A percentile compares a stretch with the other conserved stretches of the same genome.
phyloP scores from a whole-genome alignment of 2,113 vertebrate species.

The Dryoscopus gambensis region DNA sequence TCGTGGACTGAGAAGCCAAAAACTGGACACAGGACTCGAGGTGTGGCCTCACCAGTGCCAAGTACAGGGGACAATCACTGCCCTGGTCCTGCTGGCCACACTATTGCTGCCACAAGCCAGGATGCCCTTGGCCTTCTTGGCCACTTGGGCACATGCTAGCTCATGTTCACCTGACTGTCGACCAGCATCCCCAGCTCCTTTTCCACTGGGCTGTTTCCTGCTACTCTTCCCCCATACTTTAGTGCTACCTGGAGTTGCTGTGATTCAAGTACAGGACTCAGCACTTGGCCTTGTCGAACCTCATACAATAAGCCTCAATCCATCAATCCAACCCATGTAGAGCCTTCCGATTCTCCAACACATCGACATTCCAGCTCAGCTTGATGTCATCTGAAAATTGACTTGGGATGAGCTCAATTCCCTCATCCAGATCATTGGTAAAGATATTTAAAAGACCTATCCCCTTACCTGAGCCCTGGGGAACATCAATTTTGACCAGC shows the following conservation, averaged over 20 bases:
- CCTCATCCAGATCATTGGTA: not conserved
- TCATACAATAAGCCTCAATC: not conserved
- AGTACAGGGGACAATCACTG: not conserved
- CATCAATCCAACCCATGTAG: not conserved
- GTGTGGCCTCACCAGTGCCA: fast-evolving
- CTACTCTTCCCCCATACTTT: not conserved
- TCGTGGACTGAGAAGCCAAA: not conserved
- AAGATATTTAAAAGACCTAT: not conserved
- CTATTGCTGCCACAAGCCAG: not conserved
- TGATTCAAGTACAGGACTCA: not conserved
- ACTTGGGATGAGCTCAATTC: not conserved
- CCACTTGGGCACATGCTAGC: too few relatives aligned
- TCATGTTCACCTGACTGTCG: not conserved
- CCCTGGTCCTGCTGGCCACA: not conserved
- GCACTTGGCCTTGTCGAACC: not conserved
- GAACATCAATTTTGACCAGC: not conserved
- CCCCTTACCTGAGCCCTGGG: fast-evolving
- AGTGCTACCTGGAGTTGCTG: not conserved
- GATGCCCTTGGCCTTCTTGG: not conserved
- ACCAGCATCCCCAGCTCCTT: not conserved
- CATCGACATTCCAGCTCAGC: fast-evolving
- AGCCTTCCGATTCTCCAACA: not conserved
- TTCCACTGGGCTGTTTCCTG: not conserved
- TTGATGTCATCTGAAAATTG: not conserved
- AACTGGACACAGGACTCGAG: fast-evolving